These are phyloP conservation scores for Tiphia femorata DNA, from an alignment of 2,888 invertebrate species.

Conservation along the genomic window DNA sequence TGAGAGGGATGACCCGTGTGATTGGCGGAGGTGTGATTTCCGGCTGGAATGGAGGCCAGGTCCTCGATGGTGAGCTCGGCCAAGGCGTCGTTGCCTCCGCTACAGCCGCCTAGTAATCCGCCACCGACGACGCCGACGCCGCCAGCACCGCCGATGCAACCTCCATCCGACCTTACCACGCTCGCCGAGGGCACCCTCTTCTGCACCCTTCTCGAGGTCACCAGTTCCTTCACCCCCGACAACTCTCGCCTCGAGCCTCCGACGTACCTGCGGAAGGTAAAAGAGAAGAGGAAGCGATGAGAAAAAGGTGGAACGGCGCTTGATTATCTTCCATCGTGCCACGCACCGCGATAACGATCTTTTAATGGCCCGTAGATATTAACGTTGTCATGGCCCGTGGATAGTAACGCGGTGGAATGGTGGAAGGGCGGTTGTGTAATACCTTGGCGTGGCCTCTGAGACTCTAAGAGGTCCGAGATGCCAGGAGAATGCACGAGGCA, in stretches of 20 bases:
- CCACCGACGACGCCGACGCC: constrained; percentile 38
- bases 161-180: constrained; percentile 58
- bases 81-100: constrained; percentile 65
- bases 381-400: too few species aligned
- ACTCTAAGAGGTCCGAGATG: too few species aligned
- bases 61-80: constrained; percentile 65
- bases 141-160: constrained; percentile 45
- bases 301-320: not conserved
- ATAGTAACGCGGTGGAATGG: too few species aligned
- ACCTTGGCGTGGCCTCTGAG: too few species aligned
- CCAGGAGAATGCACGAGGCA: too few species aligned
- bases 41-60: constrained; percentile 65
- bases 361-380: too few species aligned
- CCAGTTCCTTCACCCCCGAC: constrained; percentile 62
- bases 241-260: constrained; percentile 60
- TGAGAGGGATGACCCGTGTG: constrained; percentile 64
- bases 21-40: constrained; percentile 61
- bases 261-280: constrained; percentile 60
- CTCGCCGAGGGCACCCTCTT: constrained; percentile 56
- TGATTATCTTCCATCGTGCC: not conserved
- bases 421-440: too few species aligned
- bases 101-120: constrained; percentile 60
- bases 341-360: too few species aligned
- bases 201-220: constrained; percentile 59
- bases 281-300: constrained; percentile 5